Conservation (phyloP, 2,113 vertebrate genomes). For the Aptenodytes forsteri region DNA sequence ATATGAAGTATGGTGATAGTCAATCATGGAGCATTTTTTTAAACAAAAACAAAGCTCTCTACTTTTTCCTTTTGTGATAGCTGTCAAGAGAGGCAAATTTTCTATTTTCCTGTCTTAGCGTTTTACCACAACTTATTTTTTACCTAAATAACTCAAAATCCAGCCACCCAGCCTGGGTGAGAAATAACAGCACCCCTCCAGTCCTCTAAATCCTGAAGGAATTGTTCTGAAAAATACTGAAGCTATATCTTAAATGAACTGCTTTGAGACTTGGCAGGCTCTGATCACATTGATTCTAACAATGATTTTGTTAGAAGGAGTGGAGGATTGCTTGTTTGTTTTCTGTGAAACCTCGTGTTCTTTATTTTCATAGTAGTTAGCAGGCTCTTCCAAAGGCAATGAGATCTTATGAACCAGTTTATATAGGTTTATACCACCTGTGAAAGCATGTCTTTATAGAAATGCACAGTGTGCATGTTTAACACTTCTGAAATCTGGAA, state of each 20-base stretch:
- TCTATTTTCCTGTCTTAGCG: not conserved
- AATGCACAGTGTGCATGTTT: not conserved
- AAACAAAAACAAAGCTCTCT: not conserved
- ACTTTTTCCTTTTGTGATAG: not conserved
- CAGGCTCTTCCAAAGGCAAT: not conserved
- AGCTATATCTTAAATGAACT: not conserved
- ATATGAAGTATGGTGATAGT: not conserved
- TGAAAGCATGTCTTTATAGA: not conserved
- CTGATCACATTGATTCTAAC: not conserved
- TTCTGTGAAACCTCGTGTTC: not conserved
- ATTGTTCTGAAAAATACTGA: slow-evolving; percentile 10
- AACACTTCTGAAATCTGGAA: not conserved
- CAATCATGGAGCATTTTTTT: not conserved
- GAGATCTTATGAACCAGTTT: not conserved
- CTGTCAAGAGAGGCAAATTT: not conserved
- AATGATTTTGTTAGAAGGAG: not conserved
- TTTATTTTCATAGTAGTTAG: not conserved
- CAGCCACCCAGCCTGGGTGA: not conserved
- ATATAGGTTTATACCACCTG: too few relatives aligned
- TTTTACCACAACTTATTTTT: not conserved
- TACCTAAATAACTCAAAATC: not conserved
- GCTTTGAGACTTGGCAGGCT: slow-evolving; percentile 12
- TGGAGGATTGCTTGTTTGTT: not conserved
- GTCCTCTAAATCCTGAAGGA: not conserved
- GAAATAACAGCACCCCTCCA: not conserved